A percentile compares a stretch with the other conserved stretches of the same genome.
Evolutionary conservation across 2,113 vertebrate genomes (phyloP).

Genomic region (Sceloporus undulatus): DNA sequence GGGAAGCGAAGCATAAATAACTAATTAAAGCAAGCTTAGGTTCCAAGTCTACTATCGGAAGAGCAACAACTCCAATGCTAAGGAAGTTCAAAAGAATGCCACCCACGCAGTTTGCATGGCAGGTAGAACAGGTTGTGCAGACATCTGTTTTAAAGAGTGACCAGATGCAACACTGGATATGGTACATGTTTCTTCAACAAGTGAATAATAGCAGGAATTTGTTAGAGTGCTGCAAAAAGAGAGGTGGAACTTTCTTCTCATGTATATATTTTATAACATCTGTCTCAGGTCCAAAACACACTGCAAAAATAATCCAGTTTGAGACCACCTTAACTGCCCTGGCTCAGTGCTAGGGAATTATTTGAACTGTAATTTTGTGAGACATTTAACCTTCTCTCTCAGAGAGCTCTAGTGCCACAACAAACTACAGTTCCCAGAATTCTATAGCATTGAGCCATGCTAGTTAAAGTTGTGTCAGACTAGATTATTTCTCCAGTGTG

Average conservation of each 20-base stretch:
- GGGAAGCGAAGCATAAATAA: constrained; percentile 41
- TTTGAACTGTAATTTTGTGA: too few species aligned
- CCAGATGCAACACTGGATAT: not conserved
- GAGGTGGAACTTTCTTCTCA: not conserved
- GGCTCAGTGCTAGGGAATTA: too few species aligned
- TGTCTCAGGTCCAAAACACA: not conserved
- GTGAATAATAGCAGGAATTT: not conserved
- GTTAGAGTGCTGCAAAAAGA: not conserved
- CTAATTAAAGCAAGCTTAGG: constrained; percentile 49
- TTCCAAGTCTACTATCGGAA: constrained; percentile 32
- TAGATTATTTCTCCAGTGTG: too few species aligned
- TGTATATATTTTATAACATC: not conserved
- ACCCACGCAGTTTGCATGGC: constrained; percentile 50
- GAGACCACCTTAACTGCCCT: too few species aligned
- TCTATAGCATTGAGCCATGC: too few species aligned
- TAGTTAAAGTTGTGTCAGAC: too few species aligned
- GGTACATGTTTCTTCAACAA: not conserved
- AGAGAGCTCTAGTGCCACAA: too few species aligned
- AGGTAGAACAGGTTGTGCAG: not conserved
- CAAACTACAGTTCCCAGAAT: too few species aligned
- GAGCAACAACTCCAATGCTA: not conserved
- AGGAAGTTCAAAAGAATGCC: constrained; percentile 42
- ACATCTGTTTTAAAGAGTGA: not conserved
- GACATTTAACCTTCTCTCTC: too few species aligned
- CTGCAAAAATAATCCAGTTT: too few species aligned